Evolutionary conservation across 2,113 vertebrate genomes (phyloP).

Genomic region (Stigmatopora argus): DNA sequence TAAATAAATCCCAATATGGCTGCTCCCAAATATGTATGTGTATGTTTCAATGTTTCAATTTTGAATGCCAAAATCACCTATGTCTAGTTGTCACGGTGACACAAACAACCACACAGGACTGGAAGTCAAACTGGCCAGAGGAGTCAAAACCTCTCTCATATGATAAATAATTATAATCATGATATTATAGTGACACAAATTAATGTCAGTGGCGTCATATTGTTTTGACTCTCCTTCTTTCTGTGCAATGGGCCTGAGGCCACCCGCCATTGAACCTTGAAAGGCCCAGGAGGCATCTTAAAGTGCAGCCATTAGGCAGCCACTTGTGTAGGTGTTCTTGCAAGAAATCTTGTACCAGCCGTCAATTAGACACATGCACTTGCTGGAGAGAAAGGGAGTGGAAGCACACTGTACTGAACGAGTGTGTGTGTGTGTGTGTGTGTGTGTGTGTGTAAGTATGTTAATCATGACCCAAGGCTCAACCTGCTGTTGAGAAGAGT

Average conservation of each 20-base stretch:
- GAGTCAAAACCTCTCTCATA: not conserved
- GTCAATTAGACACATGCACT: conserved; percentile 58
- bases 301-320: conserved; percentile 59
- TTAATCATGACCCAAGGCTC: conserved; percentile 65
- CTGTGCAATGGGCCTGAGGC: conserved; percentile 26
- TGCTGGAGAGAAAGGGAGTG: conserved; percentile 49
- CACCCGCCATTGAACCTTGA: not conserved
- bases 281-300: conserved; percentile 52
- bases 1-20: too few species aligned
- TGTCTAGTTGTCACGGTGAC: conserved; percentile 51
- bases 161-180: not conserved
- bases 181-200: not conserved
- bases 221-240: conserved; percentile 4
- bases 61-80: conserved; percentile 50
- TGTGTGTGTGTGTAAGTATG: conserved; percentile 33
- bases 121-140: conserved; percentile 5
- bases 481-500: conserved; percentile 67
- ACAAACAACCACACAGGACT: conserved; percentile 24
- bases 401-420: conserved; percentile 29
- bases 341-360: conserved; percentile 71
- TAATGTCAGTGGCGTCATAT: not conserved
- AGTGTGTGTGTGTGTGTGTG: conserved; percentile 22
- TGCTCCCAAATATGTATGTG: not conserved
- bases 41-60: conserved; percentile 39
- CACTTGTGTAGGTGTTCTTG: conserved; percentile 64